Percentiles rank a stretch among this genome's conserved stretches.
Conservation (phyloP, 2,113 vertebrate species). For the Pteruthius melanotis region DNA sequence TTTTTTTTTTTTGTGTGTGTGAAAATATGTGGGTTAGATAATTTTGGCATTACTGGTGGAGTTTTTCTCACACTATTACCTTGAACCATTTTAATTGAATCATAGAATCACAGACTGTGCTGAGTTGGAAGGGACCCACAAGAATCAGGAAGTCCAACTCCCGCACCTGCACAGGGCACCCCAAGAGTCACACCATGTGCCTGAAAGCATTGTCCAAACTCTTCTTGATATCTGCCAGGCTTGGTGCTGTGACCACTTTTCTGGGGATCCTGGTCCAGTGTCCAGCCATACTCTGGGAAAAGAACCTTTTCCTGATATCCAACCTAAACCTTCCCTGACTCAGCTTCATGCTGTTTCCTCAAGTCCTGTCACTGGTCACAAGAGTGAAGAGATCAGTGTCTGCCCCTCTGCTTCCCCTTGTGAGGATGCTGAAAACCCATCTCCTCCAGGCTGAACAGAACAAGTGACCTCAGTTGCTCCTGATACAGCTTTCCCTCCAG, state of each 20-base stretch:
- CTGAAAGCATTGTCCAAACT: fast-evolving
- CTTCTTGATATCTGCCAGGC: neutral
- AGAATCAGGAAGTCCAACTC: neutral
- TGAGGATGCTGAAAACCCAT: neutral
- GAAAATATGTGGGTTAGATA: neutral
- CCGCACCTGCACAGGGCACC: no score
- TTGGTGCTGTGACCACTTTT: neutral
- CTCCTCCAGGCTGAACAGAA: neutral
- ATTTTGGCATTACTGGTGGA: neutral
- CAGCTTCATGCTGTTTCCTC: neutral
- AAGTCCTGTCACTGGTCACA: neutral
- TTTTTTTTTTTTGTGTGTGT: no score
- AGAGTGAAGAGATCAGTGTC: neutral
- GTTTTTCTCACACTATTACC: neutral
- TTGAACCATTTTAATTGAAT: neutral
- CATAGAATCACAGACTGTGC: neutral
- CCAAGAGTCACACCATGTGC: fast-evolving
- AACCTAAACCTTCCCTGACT: neutral
- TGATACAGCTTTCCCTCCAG: neutral
- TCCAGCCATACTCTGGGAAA: fast-evolving
- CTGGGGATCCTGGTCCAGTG: neutral
- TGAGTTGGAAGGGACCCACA: neutral
- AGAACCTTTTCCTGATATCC: fast-evolving
- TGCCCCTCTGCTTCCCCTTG: neutral
- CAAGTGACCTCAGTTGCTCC: fast-evolving